Conservation (phyloP, 2,113 vertebrate genomes). For the Scatophagus argus region DNA sequence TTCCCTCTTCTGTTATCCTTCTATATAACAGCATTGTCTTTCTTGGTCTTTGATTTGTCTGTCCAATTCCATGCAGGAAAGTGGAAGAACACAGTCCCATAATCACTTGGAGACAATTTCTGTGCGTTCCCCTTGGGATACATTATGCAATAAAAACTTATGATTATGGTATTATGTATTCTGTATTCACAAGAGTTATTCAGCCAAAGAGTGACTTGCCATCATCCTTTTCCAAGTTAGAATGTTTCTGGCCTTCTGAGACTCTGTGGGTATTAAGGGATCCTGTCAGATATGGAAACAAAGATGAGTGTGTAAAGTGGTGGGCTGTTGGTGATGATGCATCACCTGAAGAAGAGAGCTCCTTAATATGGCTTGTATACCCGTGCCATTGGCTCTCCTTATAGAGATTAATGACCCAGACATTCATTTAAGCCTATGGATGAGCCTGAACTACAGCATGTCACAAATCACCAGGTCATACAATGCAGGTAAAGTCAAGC, state of each 20-base stretch:
- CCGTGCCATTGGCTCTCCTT: constrained; percentile 28
- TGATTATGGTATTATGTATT: constrained; percentile 2
- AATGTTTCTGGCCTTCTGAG: constrained; percentile 8
- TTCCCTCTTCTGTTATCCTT: neutral
- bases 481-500: constrained; percentile 17
- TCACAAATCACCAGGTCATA: constrained; percentile 35
- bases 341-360: constrained; percentile 32
- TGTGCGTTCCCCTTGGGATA: neutral
- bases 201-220: constrained; percentile 32
- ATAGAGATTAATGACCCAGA: constrained; percentile 66
- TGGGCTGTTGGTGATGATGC: constrained; percentile 20
- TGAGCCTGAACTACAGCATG: neutral
- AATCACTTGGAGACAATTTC: constrained; percentile 16
- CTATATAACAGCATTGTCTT: neutral
- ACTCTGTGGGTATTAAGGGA: constrained; percentile 22
- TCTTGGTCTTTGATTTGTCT: neutral
- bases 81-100: neutral
- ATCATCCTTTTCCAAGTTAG: neutral
- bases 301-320: constrained; percentile 28
- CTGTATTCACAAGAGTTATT: constrained; percentile 17
- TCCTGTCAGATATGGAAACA: constrained; percentile 34
- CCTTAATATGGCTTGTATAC: constrained; percentile 29
- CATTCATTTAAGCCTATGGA: constrained; percentile 11
- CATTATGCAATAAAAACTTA: constrained; percentile 12
- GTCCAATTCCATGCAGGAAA: neutral